These are phyloP conservation scores for Megalops cyprinoides DNA, from an alignment of 2,797 vertebrate species.

Conservation along the genomic window DNA sequence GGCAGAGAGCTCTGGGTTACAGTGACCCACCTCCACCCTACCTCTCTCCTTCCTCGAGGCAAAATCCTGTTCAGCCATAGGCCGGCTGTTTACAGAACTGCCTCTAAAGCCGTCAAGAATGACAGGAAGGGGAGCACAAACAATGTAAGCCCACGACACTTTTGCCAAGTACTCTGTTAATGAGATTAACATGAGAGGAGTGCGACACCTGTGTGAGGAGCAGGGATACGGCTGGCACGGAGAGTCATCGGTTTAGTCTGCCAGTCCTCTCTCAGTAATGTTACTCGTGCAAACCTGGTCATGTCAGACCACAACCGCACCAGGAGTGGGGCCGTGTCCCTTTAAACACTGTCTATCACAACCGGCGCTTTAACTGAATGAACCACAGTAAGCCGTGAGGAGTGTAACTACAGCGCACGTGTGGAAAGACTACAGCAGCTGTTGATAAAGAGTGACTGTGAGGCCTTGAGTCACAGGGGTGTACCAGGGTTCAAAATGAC, in stretches of 20 bases:
- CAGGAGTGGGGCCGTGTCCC: background rate
- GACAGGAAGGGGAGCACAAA: constrained; percentile 27
- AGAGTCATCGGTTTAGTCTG: background rate
- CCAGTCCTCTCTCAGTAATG: background rate
- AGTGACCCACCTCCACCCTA: background rate
- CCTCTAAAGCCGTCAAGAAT: constrained; percentile 22
- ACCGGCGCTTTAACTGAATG: background rate
- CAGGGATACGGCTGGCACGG: background rate
- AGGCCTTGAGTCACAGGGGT: too few relatives aligned
- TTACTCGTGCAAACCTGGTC: background rate
- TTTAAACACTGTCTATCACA: background rate
- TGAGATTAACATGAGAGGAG: background rate
- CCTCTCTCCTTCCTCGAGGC: background rate
- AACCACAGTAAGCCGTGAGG: background rate
- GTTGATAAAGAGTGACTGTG: background rate
- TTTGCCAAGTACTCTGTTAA: background rate
- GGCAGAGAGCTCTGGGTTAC: background rate
- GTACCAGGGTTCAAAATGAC: background rate
- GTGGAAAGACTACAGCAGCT: background rate
- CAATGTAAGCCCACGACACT: constrained; percentile 5
- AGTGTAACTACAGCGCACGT: background rate
- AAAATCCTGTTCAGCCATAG: background rate
- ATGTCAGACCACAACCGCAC: background rate
- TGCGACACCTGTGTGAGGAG: background rate
- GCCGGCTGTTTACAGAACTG: constrained; percentile 21